Conservation (phyloP, 2,888 invertebrate genomes). For the Aspidiotus rigidus region DNA sequence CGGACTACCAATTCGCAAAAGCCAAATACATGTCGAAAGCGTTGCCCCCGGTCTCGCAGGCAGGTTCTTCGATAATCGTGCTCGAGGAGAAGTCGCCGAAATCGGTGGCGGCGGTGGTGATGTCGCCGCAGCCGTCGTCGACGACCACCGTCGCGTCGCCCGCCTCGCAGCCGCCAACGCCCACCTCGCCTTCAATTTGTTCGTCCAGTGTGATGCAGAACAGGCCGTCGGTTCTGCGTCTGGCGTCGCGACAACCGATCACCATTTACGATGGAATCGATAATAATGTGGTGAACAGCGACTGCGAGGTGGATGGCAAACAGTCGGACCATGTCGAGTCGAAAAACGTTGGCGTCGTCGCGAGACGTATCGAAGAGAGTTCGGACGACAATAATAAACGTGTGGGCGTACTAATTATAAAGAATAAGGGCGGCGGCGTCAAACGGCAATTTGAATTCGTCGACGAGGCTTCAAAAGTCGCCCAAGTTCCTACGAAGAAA, state of each 20-base stretch:
- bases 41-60: slow-evolving; percentile 42
- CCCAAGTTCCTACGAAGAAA: slow-evolving; percentile 17
- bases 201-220: slow-evolving; percentile 24
- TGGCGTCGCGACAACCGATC: slow-evolving; percentile 34
- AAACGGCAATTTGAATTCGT: slow-evolving; percentile 15
- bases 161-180: slow-evolving; percentile 31
- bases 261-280: slow-evolving; percentile 19
- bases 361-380: neutral
- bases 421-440: neutral
- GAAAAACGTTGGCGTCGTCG: neutral
- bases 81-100: slow-evolving; percentile 19
- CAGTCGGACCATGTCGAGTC: neutral
- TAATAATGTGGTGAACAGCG: neutral
- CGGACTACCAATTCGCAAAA: slow-evolving; percentile 42
- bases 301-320: neutral
- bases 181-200: slow-evolving; percentile 8
- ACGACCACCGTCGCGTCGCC: slow-evolving; percentile 36
- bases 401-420: slow-evolving; percentile 12
- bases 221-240: slow-evolving; percentile 36
- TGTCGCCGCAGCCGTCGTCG: slow-evolving; percentile 29
- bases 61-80: slow-evolving; percentile 42
- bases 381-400: neutral
- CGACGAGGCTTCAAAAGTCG: neutral
- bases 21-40: slow-evolving; percentile 42
- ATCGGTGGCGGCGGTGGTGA: neutral